Evolutionary conservation across 2,113 vertebrate species (phyloP), one percentile per base, ranked within the genome.

Genomic region (Echinops telfairi): DNA sequence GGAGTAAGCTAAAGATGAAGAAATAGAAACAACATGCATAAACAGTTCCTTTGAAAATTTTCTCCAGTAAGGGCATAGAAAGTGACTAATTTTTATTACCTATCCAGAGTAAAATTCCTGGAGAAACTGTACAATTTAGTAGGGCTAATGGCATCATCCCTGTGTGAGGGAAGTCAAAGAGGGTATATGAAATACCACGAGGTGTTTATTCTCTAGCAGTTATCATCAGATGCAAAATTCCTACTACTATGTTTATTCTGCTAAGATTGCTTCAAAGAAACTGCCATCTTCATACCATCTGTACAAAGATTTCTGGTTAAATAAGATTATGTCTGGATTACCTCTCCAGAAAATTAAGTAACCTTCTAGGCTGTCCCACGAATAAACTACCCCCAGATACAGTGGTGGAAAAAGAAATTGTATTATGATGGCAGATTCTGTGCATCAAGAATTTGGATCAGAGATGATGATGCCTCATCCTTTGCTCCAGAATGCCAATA

Each of bases 251-350:
- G 89, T 60, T 77, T 27, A 92, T 75, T 88, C 71, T 81, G 20
- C 36, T 43, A n/a, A 81, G 43, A 33, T 84, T 64, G 9, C 40
- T 76, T 94, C 43, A 81, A 88, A 89, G 86, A 93, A 66, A 25
- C n/a, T 0, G 25, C 7, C 3, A 22, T 89, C 40, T 85, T 91
- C 64, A n/a, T 58, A 38, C 58, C 60, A 73, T 40, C 57, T 88
- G 8, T 89, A 40, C 76, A 73, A 88, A 62, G 68, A 22, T 76
- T 81, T 76, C 33, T 38, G 64, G 70, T 81, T 62, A 6, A 79
- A 57, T 60, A 53, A 6, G 17, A 10, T 86, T 75, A 33, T 92
- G 6, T 83, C 36, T 90, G 47, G 47, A 53, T 53, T 53, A 47
- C 90, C 66, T 78, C 29, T 93, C 83, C 29, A 79, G 20, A 94